phyloP scores from a whole-genome alignment of 2,797 vertebrate genomes.

The Poeciliopsis turneri region DNA sequence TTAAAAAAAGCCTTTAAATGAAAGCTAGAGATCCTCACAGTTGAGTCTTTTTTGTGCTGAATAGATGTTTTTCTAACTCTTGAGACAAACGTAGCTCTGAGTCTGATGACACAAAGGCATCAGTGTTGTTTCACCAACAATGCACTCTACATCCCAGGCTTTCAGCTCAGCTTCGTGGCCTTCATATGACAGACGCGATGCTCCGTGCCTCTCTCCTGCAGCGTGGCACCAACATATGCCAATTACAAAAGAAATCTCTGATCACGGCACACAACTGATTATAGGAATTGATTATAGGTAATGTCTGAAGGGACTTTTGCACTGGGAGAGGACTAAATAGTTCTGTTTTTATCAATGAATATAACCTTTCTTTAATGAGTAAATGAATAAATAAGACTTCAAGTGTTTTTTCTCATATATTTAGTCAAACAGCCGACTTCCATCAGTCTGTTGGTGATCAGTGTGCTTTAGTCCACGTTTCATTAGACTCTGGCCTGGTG shows the following conservation, averaged over 20 bases:
- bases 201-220: slow-evolving; percentile 62
- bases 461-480: slow-evolving; percentile 8
- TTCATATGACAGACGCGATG: slow-evolving; percentile 51
- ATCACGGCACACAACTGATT: neutral
- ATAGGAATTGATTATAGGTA: neutral
- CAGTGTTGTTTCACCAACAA: slow-evolving; percentile 54
- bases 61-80: slow-evolving; percentile 29
- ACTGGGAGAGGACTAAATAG: neutral
- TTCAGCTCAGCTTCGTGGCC: slow-evolving; percentile 36
- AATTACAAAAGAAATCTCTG: slow-evolving; percentile 47
- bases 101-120: slow-evolving; percentile 68
- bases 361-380: neutral
- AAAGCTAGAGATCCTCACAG: neutral
- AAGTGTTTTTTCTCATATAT: neutral
- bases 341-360: neutral
- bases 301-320: neutral
- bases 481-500: slow-evolving; percentile 57
- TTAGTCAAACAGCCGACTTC: neutral
- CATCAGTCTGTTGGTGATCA: neutral
- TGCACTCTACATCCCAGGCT: slow-evolving; percentile 20
- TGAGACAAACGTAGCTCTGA: slow-evolving; percentile 51
- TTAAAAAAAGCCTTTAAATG: neutral
- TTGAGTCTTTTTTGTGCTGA: neutral
- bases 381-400: neutral
- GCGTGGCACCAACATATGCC: slow-evolving; percentile 45